Evolutionary conservation across 1,140 invertebrate genomes (phyloP), one percentile per base, ranked within the genome.

Genomic region (Pomacea maculata): DNA sequence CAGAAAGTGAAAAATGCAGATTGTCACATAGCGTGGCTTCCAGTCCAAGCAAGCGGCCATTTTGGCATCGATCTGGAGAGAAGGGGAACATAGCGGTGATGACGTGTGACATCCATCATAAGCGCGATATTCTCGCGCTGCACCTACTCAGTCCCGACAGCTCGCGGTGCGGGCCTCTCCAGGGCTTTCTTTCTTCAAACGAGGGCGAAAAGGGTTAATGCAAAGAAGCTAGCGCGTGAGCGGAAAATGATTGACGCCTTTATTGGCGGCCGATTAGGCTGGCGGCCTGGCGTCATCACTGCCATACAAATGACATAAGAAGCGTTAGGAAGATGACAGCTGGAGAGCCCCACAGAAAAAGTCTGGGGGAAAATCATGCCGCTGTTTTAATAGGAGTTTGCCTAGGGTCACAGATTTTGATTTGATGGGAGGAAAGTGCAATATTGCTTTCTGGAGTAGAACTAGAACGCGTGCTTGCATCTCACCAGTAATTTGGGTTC

Each of bases 231-330:
- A 78, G 57, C 21, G 77, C 25, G 65, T 57, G 77, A 68, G 67
- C 55, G 67, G 77, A 70, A 78, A 78, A 78, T 78, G 77, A 78
- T 78, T 78, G 77, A 78, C 77, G 77, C 77, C 70, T 78, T 78
- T 78, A 78, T 78, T 78, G 65, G 65, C 54, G 45, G 67, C 65
- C 77, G 77, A 78, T 78, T 78, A 78, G 67, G 21, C 25, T 67
- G 75, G 54, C 65, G 65, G 65, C 65, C 29, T n/a, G 45, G 77
- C n/a, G 77, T 67, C 67, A 78, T 78, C 77, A 78, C 77, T 70
- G 77, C 70, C 77, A 78, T 78, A 78, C 77, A 77, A 64, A 71
- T 78, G 77, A 78, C 77, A 78, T 78, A 78, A 78, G 77, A 78
- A 78, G 67, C 61, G 77, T 78, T 67, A 65, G n/a, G 70, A 54